Evolutionary conservation across 2,888 invertebrate species (phyloP).

Genomic region (Sarcophaga variegata): DNA sequence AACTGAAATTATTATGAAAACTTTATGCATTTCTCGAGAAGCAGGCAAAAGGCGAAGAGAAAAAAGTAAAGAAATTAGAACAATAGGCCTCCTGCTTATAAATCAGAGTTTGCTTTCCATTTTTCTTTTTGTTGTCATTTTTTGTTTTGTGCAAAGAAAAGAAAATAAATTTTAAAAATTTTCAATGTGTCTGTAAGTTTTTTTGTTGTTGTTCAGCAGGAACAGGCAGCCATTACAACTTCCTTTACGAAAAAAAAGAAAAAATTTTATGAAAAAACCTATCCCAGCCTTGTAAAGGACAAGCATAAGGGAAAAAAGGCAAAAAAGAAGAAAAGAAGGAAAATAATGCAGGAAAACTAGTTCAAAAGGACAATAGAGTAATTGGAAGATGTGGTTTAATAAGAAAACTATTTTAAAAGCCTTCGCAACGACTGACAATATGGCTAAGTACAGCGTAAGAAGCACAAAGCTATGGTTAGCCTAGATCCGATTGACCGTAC

Average conservation of each 20-base stretch:
- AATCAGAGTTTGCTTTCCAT: too few species aligned
- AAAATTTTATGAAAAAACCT: neutral
- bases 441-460: too few species aligned
- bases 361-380: constrained; percentile 46
- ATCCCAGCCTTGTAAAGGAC: neutral
- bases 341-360: constrained; percentile 41
- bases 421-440: neutral
- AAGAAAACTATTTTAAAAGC: neutral
- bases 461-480: too few species aligned
- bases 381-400: neutral
- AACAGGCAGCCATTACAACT: neutral
- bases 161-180: neutral
- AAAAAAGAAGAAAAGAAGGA: neutral
- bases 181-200: neutral
- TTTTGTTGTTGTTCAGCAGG: too few species aligned
- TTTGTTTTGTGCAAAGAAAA: neutral
- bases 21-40: neutral
- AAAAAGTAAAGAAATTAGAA: neutral
- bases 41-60: neutral
- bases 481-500: too few species aligned
- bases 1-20: too few species aligned
- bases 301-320: neutral
- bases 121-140: too few species aligned
- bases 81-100: neutral
- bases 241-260: neutral